Percentiles rank a stretch among this genome's conserved stretches.
These are phyloP conservation scores for Sycophila sp. DNA, from an alignment of 1,140 invertebrate genomes.

Conservation along the genomic window DNA sequence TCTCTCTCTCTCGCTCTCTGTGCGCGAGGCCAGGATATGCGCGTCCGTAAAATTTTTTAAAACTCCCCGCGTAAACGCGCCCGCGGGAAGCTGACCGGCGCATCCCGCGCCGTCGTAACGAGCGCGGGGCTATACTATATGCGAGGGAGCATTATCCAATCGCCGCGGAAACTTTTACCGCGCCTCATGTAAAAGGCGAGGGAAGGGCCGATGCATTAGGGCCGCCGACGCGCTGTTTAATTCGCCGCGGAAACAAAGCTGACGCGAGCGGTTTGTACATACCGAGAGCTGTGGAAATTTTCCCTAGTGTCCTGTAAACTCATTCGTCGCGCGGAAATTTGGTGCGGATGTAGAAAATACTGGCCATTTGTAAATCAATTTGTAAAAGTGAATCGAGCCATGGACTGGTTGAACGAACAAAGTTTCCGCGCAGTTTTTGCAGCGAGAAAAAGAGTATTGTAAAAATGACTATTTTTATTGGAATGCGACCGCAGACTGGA, in stretches of 20 bases:
- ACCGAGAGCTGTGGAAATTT: too few species aligned
- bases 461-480: too few species aligned
- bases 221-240: background rate
- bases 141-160: conserved; percentile 15
- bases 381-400: too few species aligned
- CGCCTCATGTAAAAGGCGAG: background rate
- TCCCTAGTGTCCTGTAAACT: too few species aligned
- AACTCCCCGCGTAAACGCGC: background rate
- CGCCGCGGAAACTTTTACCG: background rate
- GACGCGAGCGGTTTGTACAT: too few species aligned
- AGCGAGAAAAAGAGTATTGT: too few species aligned
- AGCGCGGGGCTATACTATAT: background rate
- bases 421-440: too few species aligned
- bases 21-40: background rate
- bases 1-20: background rate
- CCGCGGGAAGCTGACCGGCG: background rate
- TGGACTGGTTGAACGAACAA: too few species aligned
- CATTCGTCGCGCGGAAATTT: too few species aligned
- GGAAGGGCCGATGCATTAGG: background rate
- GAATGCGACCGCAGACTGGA: too few species aligned
- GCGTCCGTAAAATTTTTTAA: background rate
- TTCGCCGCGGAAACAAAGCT: background rate
- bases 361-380: too few species aligned
- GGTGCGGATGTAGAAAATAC: too few species aligned
- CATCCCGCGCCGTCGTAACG: background rate